Evolutionary conservation across 2,113 vertebrate species (phyloP).

Genomic region (Pelvicachromis taeniatus): DNA sequence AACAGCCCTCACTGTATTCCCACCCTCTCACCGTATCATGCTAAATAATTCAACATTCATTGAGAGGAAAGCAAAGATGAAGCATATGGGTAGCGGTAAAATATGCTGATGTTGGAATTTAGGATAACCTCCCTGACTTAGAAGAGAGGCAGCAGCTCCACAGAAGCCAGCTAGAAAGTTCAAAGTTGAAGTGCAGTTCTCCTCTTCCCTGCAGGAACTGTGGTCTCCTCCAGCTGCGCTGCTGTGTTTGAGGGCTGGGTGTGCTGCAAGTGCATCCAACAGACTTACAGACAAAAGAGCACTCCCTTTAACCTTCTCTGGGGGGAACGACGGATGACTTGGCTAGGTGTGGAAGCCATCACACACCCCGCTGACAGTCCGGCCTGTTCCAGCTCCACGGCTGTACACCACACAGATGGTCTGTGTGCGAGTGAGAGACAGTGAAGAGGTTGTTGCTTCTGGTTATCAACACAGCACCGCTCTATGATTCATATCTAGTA

Average conservation of each 20-base stretch:
- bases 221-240: conserved; percentile 55
- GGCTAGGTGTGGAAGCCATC: conserved; percentile 33
- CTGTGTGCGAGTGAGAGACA: not conserved
- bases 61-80: conserved; percentile 4
- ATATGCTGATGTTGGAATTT: not conserved
- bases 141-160: conserved; percentile 13
- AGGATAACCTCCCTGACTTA: not conserved
- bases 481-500: conserved; percentile 7
- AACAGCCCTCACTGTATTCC: conserved; percentile 13
- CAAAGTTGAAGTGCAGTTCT: conserved; percentile 34
- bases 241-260: conserved; percentile 45
- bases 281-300: conserved; percentile 48
- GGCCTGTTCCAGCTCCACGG: conserved; percentile 26
- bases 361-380: conserved; percentile 43
- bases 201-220: conserved; percentile 39
- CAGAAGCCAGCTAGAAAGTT: conserved; percentile 29
- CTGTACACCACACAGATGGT: conserved; percentile 30
- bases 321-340: conserved; percentile 36
- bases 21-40: conserved; percentile 15
- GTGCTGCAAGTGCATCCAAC: conserved; percentile 38
- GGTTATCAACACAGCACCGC: conserved; percentile 26
- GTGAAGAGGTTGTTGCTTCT: conserved; percentile 15
- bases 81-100: not conserved
- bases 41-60: conserved; percentile 13
- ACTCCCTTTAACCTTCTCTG: conserved; percentile 36